Evolutionary conservation across 2,888 invertebrate species (phyloP).

Genomic region (Acrocyrtus sp.): DNA sequence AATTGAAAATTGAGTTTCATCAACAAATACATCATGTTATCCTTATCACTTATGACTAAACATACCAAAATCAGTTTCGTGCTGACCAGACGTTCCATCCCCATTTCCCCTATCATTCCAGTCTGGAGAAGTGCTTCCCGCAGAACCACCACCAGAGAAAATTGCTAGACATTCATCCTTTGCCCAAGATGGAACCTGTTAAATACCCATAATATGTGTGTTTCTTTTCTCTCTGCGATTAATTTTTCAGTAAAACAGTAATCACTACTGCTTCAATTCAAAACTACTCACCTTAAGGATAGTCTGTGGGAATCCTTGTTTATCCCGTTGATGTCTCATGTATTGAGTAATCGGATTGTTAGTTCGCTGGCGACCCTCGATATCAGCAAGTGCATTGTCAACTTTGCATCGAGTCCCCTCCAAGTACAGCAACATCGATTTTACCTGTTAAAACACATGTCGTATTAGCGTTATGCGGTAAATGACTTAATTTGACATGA

Average conservation of each 20-base stretch:
- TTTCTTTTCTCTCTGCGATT: not conserved
- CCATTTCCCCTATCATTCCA: slow-evolving; percentile 80
- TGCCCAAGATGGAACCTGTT: slow-evolving; percentile 80
- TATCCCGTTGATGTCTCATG: slow-evolving; percentile 83
- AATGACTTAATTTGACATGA: not conserved
- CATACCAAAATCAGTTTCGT: slow-evolving; percentile 70
- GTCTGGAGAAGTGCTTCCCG: slow-evolving; percentile 69
- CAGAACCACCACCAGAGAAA: slow-evolving; percentile 64
- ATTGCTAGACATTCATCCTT: slow-evolving; percentile 72
- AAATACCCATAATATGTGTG: not conserved
- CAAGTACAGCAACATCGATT: slow-evolving; percentile 90
- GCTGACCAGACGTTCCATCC: slow-evolving; percentile 87
- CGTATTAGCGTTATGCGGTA: not conserved
- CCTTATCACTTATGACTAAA: not conserved
- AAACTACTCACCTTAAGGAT: slow-evolving; percentile 71
- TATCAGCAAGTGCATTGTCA: slow-evolving; percentile 81
- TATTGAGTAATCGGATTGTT: slow-evolving; percentile 87
- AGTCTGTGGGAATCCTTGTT: slow-evolving; percentile 88
- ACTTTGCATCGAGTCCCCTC: slow-evolving; percentile 92
- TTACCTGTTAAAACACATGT: slow-evolving; percentile 76
- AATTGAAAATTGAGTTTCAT: slow-evolving; percentile 4
- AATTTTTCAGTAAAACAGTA: not conserved
- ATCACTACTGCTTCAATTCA: not conserved
- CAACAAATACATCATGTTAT: too few relatives aligned
- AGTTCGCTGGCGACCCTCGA: slow-evolving; percentile 81